Percentiles rank a stretch among this genome's conserved stretches.
These are phyloP conservation scores for Conus canariensis DNA, from an alignment of 2,888 invertebrate species.

Conservation along the genomic window DNA sequence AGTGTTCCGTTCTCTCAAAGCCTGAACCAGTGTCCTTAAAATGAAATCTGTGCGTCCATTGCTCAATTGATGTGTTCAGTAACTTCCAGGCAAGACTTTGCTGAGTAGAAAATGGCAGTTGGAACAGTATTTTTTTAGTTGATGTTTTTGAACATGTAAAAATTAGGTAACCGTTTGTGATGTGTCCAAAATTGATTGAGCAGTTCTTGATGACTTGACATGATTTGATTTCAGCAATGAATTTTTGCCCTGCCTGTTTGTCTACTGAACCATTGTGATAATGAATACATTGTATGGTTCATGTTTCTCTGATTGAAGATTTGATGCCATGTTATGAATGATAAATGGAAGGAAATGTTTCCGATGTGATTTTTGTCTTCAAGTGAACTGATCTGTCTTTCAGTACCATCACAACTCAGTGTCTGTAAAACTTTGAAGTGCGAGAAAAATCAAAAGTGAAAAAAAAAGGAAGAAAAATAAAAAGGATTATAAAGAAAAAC, in stretches of 20 bases:
- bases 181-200: background rate
- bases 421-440: background rate
- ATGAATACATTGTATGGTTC: background rate
- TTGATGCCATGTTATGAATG: slow-evolving; percentile 20
- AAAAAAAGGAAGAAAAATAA: too few relatives aligned
- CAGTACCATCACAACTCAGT: background rate
- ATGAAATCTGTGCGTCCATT: background rate
- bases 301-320: background rate
- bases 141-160: background rate
- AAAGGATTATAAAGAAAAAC: too few relatives aligned
- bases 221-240: slow-evolving; percentile 6
- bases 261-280: slow-evolving; percentile 22
- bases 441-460: too few relatives aligned
- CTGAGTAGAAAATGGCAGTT: background rate
- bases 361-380: background rate
- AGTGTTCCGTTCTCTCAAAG: background rate
- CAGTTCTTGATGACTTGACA: background rate
- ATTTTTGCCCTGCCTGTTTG: background rate
- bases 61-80: slow-evolving; percentile 10
- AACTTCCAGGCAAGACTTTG: slow-evolving; percentile 11
- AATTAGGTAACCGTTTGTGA: background rate
- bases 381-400: background rate
- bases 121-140: slow-evolving; percentile 22
- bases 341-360: background rate
- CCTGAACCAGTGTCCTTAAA: background rate